phyloP scores from a whole-genome alignment of 2,797 vertebrate species.

The Gobio occitaniae region DNA sequence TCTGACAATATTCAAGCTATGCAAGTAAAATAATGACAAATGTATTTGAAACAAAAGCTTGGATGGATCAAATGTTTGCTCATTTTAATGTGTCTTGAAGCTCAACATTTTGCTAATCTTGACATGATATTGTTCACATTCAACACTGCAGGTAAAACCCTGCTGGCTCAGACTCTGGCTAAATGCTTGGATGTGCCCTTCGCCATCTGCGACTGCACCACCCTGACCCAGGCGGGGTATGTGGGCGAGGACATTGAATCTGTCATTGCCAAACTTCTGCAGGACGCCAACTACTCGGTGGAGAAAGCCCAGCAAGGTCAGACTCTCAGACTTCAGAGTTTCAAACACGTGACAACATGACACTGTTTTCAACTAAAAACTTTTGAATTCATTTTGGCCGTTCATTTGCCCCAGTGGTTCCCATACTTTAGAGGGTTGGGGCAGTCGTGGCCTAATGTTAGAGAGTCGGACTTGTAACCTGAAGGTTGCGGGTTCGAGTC shows the following conservation, averaged over 20 bases:
- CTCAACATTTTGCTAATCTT: background rate
- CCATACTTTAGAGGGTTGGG: no score
- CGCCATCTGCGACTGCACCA: constrained; percentile 98
- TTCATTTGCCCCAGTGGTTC: background rate
- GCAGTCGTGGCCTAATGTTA: no score
- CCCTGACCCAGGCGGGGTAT: constrained; percentile 96
- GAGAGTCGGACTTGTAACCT: no score
- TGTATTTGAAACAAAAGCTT: no score
- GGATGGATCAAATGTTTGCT: no score
- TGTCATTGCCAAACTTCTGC: constrained; percentile 95
- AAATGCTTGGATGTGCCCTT: constrained; percentile 97
- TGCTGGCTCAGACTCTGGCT: constrained; percentile 95
- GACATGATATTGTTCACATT: background rate
- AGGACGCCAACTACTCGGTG: constrained; percentile 96
- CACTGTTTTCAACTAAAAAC: background rate
- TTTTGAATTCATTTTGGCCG: background rate
- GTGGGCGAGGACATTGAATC: constrained; percentile 98
- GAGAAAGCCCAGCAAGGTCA: constrained; percentile 98
- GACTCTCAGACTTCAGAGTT: constrained; percentile 15
- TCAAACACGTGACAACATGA: background rate
- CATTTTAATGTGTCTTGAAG: background rate
- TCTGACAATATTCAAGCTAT: no score
- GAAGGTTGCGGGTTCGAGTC: no score
- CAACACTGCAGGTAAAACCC: constrained; percentile 87
- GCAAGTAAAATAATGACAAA: no score